These are phyloP conservation scores for Clostera curtula DNA, from an alignment of 2,888 invertebrate species.

Conservation along the genomic window DNA sequence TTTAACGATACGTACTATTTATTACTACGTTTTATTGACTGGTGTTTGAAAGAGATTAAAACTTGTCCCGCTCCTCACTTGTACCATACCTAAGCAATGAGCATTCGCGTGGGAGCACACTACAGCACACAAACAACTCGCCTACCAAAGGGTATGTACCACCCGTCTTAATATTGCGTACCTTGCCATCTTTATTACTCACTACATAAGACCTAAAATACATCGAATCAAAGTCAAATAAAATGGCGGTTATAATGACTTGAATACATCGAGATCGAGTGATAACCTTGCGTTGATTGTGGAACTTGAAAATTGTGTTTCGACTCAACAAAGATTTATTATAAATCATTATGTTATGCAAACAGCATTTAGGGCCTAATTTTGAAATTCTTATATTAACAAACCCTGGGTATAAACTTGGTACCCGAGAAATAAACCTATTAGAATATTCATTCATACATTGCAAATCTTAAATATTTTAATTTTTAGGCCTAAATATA, in stretches of 20 bases:
- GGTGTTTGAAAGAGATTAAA: background rate
- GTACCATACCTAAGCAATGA: conserved; percentile 49
- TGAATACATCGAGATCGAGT: conserved; percentile 50
- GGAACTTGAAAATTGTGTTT: conserved; percentile 52
- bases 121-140: conserved; percentile 51
- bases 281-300: conserved; percentile 44
- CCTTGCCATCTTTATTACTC: conserved; percentile 20
- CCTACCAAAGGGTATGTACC: conserved; percentile 41
- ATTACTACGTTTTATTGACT: background rate
- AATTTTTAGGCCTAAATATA: no score
- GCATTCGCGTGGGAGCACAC: conserved; percentile 51
- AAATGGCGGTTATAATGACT: conserved; percentile 33
- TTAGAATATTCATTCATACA: no score
- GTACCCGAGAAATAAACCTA: no score
- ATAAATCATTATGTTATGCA: conserved; percentile 15
- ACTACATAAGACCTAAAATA: conserved; percentile 18
- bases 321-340: conserved; percentile 43
- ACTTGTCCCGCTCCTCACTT: conserved; percentile 21
- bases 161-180: conserved; percentile 23
- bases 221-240: conserved; percentile 4
- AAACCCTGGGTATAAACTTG: no score
- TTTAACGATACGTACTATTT: no score
- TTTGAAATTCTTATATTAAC: no score
- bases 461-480: no score
- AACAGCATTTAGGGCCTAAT: background rate